Percentiles rank a stretch among this genome's conserved stretches.
Evolutionary conservation across 2,888 invertebrate genomes (phyloP).

Genomic region (Antheraea assamensis): DNA sequence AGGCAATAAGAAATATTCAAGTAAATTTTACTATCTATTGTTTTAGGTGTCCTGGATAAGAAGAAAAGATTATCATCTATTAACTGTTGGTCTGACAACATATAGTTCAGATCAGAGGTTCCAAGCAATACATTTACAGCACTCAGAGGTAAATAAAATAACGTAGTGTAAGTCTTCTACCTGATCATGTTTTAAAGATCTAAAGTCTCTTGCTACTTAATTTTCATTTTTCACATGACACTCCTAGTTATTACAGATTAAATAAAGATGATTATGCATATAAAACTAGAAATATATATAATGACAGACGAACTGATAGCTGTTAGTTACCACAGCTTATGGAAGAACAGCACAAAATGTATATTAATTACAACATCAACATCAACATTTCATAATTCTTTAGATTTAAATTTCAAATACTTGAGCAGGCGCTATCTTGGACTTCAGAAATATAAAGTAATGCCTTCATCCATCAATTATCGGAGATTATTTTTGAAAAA

Average conservation of each 20-base stretch:
- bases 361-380: neutral
- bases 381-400: neutral
- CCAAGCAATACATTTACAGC: constrained; percentile 92
- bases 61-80: constrained; percentile 91
- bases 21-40: constrained; percentile 31
- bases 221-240: neutral
- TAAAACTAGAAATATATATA: too few species aligned
- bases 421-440: too few species aligned
- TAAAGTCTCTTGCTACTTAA: neutral
- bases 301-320: too few species aligned
- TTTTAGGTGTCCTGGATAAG: constrained; percentile 92
- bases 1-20: neutral
- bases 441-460: too few species aligned
- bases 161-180: neutral
- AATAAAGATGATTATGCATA: too few species aligned
- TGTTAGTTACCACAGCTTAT: too few species aligned
- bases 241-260: neutral
- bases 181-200: neutral
- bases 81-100: constrained; percentile 93
- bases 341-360: neutral
- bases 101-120: constrained; percentile 95
- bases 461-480: neutral
- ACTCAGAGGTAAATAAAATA: constrained; percentile 87
- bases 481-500: neutral
- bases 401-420: neutral